Conservation (phyloP, 2,113 vertebrate species). For the Hemiprocne comata region DNA sequence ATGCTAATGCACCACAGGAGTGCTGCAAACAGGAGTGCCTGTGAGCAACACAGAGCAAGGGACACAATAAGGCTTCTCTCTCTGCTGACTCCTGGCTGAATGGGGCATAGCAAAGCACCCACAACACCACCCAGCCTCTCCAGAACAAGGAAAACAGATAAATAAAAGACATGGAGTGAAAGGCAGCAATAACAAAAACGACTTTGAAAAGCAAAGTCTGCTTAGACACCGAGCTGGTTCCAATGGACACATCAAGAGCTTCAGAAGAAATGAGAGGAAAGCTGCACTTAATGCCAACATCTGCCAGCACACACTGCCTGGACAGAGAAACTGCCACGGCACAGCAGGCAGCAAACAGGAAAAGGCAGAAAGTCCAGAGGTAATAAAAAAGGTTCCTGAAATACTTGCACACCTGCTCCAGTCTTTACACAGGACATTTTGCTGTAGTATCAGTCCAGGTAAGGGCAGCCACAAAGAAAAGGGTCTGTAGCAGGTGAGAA, state of each 20-base stretch:
- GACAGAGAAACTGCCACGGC: not conserved
- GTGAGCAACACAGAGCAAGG: not conserved
- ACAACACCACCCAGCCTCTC: not conserved
- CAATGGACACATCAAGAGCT: not conserved
- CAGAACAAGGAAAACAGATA: not conserved
- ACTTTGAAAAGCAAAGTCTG: conserved; percentile 9
- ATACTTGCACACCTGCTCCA: not conserved
- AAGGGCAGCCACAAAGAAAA: not conserved
- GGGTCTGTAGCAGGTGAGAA: not conserved
- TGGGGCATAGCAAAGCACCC: not conserved
- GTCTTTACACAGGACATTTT: not conserved
- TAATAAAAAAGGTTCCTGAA: not conserved
- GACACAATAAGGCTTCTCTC: not conserved
- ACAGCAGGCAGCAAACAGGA: not conserved
- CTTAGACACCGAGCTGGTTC: not conserved
- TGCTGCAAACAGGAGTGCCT: not conserved
- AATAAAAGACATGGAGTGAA: not conserved
- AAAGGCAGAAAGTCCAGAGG: not conserved
- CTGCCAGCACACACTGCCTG: not conserved
- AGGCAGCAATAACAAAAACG: not conserved
- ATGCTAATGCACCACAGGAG: not conserved
- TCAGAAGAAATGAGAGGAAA: not conserved
- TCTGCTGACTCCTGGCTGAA: not conserved
- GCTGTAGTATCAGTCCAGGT: not conserved
- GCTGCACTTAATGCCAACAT: not conserved